Percentiles rank a stretch among this genome's conserved stretches.
Conservation (phyloP, 2,113 vertebrate species). For the Prolemur simus region DNA sequence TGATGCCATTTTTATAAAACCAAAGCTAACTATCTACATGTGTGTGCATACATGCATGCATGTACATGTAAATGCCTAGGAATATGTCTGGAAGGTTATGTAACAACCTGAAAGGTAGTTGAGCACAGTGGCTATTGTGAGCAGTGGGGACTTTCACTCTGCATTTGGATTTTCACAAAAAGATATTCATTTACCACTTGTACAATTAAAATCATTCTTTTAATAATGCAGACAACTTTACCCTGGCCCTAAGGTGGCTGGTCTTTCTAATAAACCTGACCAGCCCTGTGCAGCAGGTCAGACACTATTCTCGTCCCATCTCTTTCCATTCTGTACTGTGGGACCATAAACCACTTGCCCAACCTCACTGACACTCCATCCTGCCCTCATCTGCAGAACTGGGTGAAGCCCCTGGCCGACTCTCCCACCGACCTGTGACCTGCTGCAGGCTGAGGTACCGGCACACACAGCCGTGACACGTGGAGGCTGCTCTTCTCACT, state of each 20-base stretch:
- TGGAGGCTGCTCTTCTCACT: background rate
- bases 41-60: background rate
- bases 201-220: background rate
- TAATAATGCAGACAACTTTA: background rate
- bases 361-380: background rate
- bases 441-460: too few species aligned
- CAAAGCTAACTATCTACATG: background rate
- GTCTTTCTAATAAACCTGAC: background rate
- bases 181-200: background rate
- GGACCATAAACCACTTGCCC: background rate
- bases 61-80: too few species aligned
- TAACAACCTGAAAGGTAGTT: background rate
- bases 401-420: background rate
- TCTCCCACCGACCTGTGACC: background rate
- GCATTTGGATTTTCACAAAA: background rate
- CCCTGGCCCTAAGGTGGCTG: background rate
- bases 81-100: background rate
- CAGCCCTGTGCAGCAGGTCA: background rate
- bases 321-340: too few species aligned
- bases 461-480: fast-evolving
- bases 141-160: background rate
- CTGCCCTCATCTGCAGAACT: too few species aligned
- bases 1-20: background rate
- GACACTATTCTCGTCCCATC: background rate
- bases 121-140: too few species aligned